phyloP scores from a whole-genome alignment of 2,888 invertebrate genomes.

The Aquatica leii region DNA sequence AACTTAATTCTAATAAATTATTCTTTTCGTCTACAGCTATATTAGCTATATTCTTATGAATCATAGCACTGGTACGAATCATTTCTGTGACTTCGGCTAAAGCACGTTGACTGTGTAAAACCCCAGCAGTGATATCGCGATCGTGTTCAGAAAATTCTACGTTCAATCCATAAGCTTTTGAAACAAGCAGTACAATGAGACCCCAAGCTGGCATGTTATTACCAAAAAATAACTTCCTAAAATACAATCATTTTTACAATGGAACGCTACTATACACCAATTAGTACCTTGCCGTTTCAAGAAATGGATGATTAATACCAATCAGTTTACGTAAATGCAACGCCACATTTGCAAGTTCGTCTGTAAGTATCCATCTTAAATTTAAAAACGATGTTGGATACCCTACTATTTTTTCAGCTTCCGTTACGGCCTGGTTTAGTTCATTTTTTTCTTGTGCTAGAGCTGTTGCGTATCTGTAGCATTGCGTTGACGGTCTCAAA shows the following conservation, averaged over 20 bases:
- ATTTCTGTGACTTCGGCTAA: constrained; percentile 96
- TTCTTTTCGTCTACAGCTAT: constrained; percentile 68
- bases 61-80: constrained; percentile 91
- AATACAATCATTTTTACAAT: not conserved
- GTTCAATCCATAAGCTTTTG: constrained; percentile 89
- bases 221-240: constrained; percentile 35
- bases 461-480: not conserved
- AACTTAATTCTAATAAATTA: constrained; percentile 79
- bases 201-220: constrained; percentile 96
- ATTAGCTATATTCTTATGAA: constrained; percentile 84
- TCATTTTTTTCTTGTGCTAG: constrained; percentile 57
- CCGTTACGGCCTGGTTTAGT: constrained; percentile 89
- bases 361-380: constrained; percentile 90
- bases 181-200: constrained; percentile 87
- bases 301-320: constrained; percentile 91
- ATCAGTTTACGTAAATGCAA: constrained; percentile 89
- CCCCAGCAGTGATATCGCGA: constrained; percentile 85
- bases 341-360: constrained; percentile 94
- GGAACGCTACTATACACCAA: not conserved
- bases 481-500: not conserved
- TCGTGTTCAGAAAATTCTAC: constrained; percentile 82
- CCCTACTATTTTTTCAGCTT: constrained; percentile 95
- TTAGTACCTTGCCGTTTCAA: constrained; percentile 84
- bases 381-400: constrained; percentile 95
- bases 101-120: constrained; percentile 84